Conservation (phyloP, 2,797 vertebrate species). For the Myotis myotis region DNA sequence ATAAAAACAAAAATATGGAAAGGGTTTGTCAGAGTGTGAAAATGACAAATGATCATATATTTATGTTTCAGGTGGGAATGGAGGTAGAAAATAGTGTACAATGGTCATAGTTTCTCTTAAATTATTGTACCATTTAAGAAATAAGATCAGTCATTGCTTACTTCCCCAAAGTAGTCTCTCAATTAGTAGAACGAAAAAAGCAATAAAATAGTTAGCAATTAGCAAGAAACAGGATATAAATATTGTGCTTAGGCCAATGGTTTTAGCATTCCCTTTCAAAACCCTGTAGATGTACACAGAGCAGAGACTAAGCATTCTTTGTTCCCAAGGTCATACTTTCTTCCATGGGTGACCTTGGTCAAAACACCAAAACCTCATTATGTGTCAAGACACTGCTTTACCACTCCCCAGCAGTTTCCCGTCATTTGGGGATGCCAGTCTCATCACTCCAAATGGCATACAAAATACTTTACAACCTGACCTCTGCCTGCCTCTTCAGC, state of each 20-base stretch:
- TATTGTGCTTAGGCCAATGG: neutral
- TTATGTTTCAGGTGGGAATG: conserved; percentile 60
- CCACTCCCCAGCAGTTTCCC: neutral
- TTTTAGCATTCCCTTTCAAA: neutral
- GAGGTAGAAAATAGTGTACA: conserved; percentile 23
- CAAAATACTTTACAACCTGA: neutral
- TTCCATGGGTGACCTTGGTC: neutral
- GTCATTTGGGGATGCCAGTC: neutral
- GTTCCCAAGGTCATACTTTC: neutral
- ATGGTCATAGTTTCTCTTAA: conserved; percentile 26
- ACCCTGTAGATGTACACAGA: neutral
- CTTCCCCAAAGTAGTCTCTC: neutral
- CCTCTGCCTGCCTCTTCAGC: neutral
- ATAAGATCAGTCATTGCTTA: conserved; percentile 51
- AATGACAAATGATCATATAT: conserved; percentile 61
- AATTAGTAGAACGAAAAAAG: conserved; percentile 4
- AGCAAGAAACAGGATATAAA: conserved; percentile 11
- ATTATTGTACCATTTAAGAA: conserved; percentile 56
- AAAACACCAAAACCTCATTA: neutral
- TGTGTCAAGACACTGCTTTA: neutral
- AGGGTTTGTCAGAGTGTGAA: conserved; percentile 54
- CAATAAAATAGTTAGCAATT: conserved; percentile 7
- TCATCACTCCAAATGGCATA: neutral
- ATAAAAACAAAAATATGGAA: conserved; percentile 74
- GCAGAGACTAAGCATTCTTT: neutral